Evolutionary conservation across 2,888 invertebrate genomes (phyloP).

Genomic region (Sarcophaga variegata): DNA sequence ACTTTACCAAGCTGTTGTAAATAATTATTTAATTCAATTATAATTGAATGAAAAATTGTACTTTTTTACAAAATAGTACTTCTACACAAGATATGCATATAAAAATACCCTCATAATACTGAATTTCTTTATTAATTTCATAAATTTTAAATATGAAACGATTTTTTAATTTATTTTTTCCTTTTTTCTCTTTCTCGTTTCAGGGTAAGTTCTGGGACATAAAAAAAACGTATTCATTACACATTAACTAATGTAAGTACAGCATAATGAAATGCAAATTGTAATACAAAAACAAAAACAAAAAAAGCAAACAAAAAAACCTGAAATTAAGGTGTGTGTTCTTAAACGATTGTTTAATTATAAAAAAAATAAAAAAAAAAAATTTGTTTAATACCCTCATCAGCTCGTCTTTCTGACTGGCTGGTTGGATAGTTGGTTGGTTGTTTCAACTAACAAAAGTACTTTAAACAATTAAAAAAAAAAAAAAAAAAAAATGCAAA

Average conservation of each 20-base stretch:
- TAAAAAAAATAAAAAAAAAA: constrained; percentile 10
- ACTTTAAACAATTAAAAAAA: background rate
- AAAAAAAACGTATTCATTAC: constrained; percentile 37
- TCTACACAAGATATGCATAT: no score
- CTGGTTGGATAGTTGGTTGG: constrained; percentile 12
- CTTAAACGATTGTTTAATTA: constrained; percentile 16
- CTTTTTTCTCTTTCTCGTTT: constrained; percentile 36
- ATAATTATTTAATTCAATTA: no score
- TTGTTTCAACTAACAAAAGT: constrained; percentile 27
- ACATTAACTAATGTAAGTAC: constrained; percentile 47
- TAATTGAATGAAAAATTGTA: no score
- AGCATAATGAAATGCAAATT: constrained; percentile 28
- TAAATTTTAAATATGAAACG: background rate
- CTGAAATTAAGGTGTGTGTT: constrained; percentile 42
- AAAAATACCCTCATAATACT: no score
- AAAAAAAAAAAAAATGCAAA: constrained; percentile 1
- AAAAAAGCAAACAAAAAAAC: background rate
- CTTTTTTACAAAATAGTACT: no score
- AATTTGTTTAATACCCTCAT: constrained; percentile 30
- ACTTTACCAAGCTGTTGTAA: no score
- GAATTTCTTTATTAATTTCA: no score
- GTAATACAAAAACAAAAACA: background rate
- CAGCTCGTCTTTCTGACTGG: background rate
- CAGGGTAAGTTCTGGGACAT: constrained; percentile 48
- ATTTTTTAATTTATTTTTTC: background rate